A percentile compares a stretch with the other conserved stretches of the same genome.
Evolutionary conservation across 2,113 vertebrate genomes (phyloP).

Genomic region (Chaetodon auriga): DNA sequence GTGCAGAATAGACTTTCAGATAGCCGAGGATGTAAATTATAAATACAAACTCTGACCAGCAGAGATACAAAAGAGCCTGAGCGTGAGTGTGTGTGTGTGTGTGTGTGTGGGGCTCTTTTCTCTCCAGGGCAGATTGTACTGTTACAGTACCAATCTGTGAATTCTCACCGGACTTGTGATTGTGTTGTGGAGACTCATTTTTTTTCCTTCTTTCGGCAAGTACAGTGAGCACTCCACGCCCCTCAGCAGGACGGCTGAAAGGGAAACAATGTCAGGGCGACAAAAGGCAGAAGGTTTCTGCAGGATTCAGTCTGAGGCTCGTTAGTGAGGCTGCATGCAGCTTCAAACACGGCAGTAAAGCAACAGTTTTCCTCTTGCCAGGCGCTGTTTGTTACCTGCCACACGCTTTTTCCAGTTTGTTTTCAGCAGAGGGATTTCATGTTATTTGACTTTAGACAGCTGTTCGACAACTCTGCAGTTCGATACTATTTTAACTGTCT

Average conservation of each 20-base stretch:
- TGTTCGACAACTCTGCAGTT: neutral
- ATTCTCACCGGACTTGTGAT: conserved; percentile 69
- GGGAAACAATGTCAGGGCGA: conserved; percentile 47
- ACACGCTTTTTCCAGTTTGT: neutral
- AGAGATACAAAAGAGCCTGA: neutral
- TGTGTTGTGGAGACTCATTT: conserved; percentile 33
- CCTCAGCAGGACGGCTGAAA: conserved; percentile 24
- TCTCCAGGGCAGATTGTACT: conserved; percentile 54
- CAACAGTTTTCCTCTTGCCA: neutral
- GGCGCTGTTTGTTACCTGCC: neutral
- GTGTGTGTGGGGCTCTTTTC: conserved; percentile 16
- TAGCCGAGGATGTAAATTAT: conserved; percentile 12
- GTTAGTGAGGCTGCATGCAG: conserved; percentile 15
- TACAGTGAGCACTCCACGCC: conserved; percentile 39
- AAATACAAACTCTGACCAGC: conserved; percentile 13
- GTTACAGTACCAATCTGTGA: conserved; percentile 56
- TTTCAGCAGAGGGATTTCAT: neutral
- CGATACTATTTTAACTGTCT: neutral
- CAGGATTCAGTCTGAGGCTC: conserved; percentile 24
- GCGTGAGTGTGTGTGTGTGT: conserved; percentile 10
- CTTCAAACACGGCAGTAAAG: conserved; percentile 10
- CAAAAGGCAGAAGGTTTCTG: conserved; percentile 26
- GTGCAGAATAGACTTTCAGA: conserved; percentile 9
- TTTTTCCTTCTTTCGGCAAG: conserved; percentile 38
- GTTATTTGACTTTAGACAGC: neutral